Evolutionary conservation across 1,140 invertebrate species (phyloP).

Genomic region (Drosophila navojoa): DNA sequence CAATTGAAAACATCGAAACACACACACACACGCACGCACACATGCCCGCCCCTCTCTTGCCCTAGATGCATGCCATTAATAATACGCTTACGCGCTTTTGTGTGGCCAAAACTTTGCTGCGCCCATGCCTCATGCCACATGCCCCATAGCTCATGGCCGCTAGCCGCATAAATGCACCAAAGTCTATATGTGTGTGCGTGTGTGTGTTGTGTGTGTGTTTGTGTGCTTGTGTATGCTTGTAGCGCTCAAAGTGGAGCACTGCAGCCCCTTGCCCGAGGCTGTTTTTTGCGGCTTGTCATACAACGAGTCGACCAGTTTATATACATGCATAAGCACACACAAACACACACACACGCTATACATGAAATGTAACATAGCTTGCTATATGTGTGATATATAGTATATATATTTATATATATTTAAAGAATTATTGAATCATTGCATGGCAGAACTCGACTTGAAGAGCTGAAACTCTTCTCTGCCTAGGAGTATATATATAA

Average conservation of each 20-base stretch:
- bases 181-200: slow-evolving; percentile 3
- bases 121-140: not conserved
- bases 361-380: not conserved
- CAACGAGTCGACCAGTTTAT: slow-evolving; percentile 5
- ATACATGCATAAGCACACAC: slow-evolving; percentile 6
- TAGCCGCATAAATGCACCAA: slow-evolving; percentile 39
- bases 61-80: slow-evolving; percentile 53
- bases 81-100: slow-evolving; percentile 74
- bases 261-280: slow-evolving; percentile 12
- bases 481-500: too few species aligned
- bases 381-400: slow-evolving; percentile 14
- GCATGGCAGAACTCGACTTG: too few species aligned
- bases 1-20: slow-evolving; percentile 50
- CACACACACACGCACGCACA: not conserved
- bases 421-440: too few species aligned
- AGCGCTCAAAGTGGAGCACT: slow-evolving; percentile 23
- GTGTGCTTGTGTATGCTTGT: slow-evolving; percentile 8
- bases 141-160: not conserved
- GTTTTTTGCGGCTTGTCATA: slow-evolving; percentile 43
- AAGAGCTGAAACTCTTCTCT: too few species aligned
- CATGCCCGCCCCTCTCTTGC: too few species aligned
- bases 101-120: slow-evolving; percentile 30
- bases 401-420: too few species aligned
- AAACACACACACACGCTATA: slow-evolving; percentile 1
- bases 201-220: slow-evolving; percentile 7